Evolutionary conservation across 1,140 invertebrate species (phyloP).

Genomic region (Aphaenogaster rudis): DNA sequence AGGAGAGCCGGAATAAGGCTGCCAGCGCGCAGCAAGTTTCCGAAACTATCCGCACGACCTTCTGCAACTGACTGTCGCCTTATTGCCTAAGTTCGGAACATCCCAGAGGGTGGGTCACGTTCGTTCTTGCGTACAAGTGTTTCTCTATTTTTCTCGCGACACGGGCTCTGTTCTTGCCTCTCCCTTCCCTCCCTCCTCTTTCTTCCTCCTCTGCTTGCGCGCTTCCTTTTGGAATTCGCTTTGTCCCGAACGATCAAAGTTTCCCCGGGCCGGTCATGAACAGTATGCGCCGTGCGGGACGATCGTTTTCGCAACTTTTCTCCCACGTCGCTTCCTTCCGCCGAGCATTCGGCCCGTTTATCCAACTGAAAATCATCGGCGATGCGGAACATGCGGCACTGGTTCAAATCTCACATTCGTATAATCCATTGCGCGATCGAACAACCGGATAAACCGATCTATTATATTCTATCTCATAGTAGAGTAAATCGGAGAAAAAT

Average conservation of each 20-base stretch:
- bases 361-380: conserved; percentile 36
- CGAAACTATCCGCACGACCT: conserved; percentile 74
- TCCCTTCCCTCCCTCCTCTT: conserved; percentile 48
- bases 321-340: background rate
- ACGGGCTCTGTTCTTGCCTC: conserved; percentile 8
- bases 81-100: conserved; percentile 83
- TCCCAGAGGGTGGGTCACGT: conserved; percentile 63
- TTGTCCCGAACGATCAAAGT: conserved; percentile 75
- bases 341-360: conserved; percentile 11
- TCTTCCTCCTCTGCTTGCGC: conserved; percentile 8
- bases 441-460: background rate
- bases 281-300: conserved; percentile 65
- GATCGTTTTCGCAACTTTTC: conserved; percentile 51
- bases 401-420: conserved; percentile 16
- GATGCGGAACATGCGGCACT: conserved; percentile 23
- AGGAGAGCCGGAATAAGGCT: conserved; percentile 30
- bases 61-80: conserved; percentile 80
- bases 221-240: conserved; percentile 59
- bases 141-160: conserved; percentile 66
- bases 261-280: conserved; percentile 72
- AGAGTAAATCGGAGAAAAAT: conserved; percentile 7
- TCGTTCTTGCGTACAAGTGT: conserved; percentile 73
- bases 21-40: conserved; percentile 75
- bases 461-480: background rate
- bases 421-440: conserved; percentile 16